phyloP scores from a whole-genome alignment of 2,797 vertebrate genomes.

The Cossypha polioptera region DNA sequence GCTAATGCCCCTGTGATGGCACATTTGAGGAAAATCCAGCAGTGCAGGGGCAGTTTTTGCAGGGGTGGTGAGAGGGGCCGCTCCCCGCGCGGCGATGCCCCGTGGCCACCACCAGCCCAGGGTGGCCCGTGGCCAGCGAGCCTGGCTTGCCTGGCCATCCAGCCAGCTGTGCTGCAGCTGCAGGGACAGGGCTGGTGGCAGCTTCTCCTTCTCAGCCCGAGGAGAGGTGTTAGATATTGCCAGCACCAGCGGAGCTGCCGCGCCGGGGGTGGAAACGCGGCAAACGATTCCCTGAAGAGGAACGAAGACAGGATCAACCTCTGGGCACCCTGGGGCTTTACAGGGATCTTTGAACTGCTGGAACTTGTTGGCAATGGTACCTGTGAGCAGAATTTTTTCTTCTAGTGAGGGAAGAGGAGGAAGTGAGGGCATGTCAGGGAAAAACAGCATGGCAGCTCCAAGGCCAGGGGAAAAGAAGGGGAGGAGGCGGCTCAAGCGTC shows the following conservation, averaged over 20 bases:
- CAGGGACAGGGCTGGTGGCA: no score
- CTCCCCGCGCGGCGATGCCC: fast-evolving
- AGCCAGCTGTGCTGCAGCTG: no score
- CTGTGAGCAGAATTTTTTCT: no score
- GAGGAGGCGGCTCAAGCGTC: fast-evolving
- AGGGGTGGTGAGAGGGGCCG: no score
- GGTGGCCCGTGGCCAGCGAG: fast-evolving
- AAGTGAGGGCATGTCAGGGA: no score
- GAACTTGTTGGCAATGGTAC: background rate
- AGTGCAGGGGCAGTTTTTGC: background rate
- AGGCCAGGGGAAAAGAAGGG: no score
- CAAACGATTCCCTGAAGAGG: fast-evolving
- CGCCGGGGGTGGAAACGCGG: fast-evolving
- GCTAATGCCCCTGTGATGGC: background rate
- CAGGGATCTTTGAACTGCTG: background rate
- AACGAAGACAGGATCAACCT: no score
- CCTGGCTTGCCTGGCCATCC: no score
- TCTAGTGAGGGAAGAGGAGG: no score
- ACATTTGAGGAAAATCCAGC: background rate
- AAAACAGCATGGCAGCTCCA: no score
- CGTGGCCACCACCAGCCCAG: fast-evolving
- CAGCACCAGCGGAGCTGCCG: no score
- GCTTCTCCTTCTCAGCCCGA: background rate
- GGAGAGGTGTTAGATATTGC: fast-evolving
- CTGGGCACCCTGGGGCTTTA: no score